A percentile compares a stretch with the other conserved stretches of the same genome.
phyloP scores from a whole-genome alignment of 1,140 invertebrate species.

The Brachionus paranguensis region DNA sequence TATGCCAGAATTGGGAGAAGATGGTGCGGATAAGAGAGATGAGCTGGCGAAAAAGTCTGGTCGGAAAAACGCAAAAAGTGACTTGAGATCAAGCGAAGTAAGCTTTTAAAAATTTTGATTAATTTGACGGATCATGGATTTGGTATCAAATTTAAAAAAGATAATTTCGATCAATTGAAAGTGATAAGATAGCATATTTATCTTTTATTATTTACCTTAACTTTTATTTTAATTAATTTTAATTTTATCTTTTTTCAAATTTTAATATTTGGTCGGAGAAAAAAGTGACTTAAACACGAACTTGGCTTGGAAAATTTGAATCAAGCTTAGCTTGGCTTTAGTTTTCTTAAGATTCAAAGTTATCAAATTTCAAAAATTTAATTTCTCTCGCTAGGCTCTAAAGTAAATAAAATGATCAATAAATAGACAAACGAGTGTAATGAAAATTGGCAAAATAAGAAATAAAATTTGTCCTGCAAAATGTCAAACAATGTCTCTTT shows the following conservation, averaged over 20 bases:
- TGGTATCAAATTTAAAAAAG: slow-evolving; percentile 4
- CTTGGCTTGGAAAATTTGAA: neutral
- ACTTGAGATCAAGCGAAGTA: neutral
- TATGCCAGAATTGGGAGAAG: neutral
- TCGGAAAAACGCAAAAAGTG: neutral
- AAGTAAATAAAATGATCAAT: slow-evolving; percentile 33
- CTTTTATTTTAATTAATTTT: neutral
- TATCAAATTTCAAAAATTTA: slow-evolving; percentile 35
- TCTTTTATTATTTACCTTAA: slow-evolving; percentile 13
- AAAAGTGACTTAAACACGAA: slow-evolving; percentile 28
- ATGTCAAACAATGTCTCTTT: neutral
- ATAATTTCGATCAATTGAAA: slow-evolving; percentile 18
- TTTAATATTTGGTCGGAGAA: neutral
- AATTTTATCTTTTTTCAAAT: neutral
- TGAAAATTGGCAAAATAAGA: neutral
- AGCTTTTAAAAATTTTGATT: neutral
- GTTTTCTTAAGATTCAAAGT: neutral
- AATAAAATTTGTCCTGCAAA: neutral
- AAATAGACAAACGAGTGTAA: neutral
- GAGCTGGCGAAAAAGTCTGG: neutral
- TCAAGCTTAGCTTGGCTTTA: neutral
- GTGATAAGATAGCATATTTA: neutral
- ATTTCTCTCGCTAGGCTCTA: neutral
- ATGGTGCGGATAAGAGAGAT: neutral
- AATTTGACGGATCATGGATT: slow-evolving; percentile 17